Evolutionary conservation across 2,113 vertebrate genomes (phyloP), one percentile per base, ranked within the genome.

Genomic region (Apistogramma diplotaenia): DNA sequence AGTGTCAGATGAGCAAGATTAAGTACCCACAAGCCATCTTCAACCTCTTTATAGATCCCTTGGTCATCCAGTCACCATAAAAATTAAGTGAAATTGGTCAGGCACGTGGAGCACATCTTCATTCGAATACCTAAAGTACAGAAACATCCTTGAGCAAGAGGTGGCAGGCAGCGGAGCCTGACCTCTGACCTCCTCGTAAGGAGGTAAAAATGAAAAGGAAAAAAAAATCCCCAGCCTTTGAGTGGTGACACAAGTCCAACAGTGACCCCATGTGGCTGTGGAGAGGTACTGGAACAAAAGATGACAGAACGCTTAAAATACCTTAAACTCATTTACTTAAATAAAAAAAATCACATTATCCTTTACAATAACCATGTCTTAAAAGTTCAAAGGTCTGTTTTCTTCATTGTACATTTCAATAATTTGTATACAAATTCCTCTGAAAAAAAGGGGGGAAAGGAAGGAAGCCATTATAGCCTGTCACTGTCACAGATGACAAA

Each of bases 321-420:
- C 46, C 90, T 93, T 94, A 91, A 93, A 93, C 84, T 91, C 58
- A 58, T 93, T 94, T 94, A 94, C 87, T 94, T 89, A 91, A 94
- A 93, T 92, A 91, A 79, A 93, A 19, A 94, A 92, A 18, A 65
- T 86, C 89, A 94, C 91, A 93, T 93, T 84, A 85, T 92, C 71
- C 86, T 91, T 91, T 91, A 93, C 90, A 93, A 90, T 90, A 91
- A 73, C 91, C 89, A 89, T 59, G 23, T 84, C 79, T 91, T 89
- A 87, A 92, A 94, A 94, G 90, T 79, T 84, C 74, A 59, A 80
- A 77, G 86, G 60, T 88, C 82, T 85, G 10, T 85, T 78, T 80
- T 79, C 62, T 65, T 83, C 74, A 61, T 80, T 93, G 86, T 92
- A 90, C 89, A 89, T 85, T 83, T 91, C 54, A 81, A 78, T 86